These are phyloP conservation scores for Gadus macrocephalus DNA, from an alignment of 2,113 vertebrate species.

Conservation along the genomic window DNA sequence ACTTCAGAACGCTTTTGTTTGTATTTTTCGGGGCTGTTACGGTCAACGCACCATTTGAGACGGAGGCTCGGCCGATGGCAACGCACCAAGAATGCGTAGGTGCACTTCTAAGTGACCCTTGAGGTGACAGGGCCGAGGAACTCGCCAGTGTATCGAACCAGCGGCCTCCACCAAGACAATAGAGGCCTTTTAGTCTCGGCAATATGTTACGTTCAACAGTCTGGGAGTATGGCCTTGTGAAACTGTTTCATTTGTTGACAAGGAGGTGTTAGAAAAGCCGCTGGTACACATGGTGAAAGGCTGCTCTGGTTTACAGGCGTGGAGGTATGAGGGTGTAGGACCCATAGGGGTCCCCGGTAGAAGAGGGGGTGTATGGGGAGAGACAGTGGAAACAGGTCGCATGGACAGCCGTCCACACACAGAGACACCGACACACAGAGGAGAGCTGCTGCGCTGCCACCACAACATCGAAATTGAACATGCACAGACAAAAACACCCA, in stretches of 20 bases:
- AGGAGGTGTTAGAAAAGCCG: too few relatives aligned
- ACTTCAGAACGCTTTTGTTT: constrained; percentile 33
- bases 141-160: constrained; percentile 5
- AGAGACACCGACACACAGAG: too few relatives aligned
- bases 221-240: constrained; percentile 2
- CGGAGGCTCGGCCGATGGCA: not conserved
- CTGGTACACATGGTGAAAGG: too few relatives aligned
- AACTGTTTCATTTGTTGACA: not conserved
- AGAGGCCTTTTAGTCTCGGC: not conserved
- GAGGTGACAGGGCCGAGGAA: constrained; percentile 22
- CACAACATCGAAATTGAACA: not conserved
- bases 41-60: constrained; percentile 20
- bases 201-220: too few relatives aligned
- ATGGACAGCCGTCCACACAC: too few relatives aligned
- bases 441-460: too few relatives aligned
- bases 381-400: too few relatives aligned
- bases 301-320: too few relatives aligned
- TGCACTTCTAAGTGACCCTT: constrained; percentile 33
- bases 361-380: too few relatives aligned
- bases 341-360: too few relatives aligned
- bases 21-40: not conserved
- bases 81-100: not conserved
- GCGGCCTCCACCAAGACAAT: constrained; percentile 1
- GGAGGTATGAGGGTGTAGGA: too few relatives aligned
- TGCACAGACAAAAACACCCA: too few relatives aligned